Conservation (phyloP, 2,888 invertebrate genomes). For the Serripes groenlandicus region DNA sequence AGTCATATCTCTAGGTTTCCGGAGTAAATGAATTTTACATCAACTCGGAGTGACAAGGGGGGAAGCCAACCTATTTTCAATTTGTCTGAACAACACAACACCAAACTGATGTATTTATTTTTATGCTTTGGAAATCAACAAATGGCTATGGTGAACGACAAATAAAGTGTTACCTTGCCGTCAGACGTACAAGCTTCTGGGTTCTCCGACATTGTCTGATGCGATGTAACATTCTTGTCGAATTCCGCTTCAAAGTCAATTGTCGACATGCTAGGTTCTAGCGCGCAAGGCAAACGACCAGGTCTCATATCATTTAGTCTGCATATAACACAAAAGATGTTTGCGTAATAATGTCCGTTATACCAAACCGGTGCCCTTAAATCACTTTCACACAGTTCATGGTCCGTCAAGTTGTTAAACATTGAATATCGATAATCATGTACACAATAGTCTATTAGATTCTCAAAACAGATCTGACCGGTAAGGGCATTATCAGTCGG, state of each 20-base stretch:
- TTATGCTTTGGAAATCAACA: too few relatives aligned
- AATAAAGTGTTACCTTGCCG: not conserved
- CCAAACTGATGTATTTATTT: too few relatives aligned
- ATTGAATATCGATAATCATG: not conserved
- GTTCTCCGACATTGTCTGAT: not conserved
- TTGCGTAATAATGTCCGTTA: conserved; percentile 6
- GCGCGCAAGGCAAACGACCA: too few relatives aligned
- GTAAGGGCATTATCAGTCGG: not conserved
- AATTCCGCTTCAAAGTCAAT: too few relatives aligned
- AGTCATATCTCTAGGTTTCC: too few relatives aligned
- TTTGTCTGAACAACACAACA: too few relatives aligned
- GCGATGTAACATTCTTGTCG: not conserved
- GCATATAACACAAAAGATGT: conserved; percentile 1
- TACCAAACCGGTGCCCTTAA: not conserved
- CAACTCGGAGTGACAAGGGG: too few relatives aligned
- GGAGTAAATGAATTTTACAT: too few relatives aligned
- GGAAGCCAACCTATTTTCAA: too few relatives aligned
- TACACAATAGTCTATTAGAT: not conserved
- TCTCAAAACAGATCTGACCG: not conserved
- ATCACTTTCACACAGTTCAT: not conserved
- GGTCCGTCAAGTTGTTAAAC: not conserved
- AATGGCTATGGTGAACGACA: too few relatives aligned
- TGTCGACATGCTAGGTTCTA: too few relatives aligned
- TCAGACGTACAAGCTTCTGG: not conserved
- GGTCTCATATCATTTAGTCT: too few relatives aligned